Conservation (phyloP, 1,140 invertebrate species). For the Globodera rostochiensis region DNA sequence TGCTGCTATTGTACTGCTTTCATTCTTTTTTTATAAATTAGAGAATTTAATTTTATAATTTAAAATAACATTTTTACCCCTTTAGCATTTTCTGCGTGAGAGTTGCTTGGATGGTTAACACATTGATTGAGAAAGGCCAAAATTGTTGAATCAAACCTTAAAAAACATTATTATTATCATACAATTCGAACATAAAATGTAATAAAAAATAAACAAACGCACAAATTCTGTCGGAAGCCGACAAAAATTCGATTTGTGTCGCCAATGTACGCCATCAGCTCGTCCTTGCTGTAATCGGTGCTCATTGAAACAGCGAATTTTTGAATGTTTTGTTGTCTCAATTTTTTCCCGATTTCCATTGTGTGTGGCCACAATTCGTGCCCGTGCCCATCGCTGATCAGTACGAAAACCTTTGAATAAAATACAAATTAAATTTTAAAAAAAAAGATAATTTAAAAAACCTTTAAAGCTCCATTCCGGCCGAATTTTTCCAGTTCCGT, state of each 20-base stretch:
- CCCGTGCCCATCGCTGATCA: background rate
- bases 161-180: background rate
- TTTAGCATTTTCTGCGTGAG: background rate
- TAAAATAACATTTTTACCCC: background rate
- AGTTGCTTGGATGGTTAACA: background rate
- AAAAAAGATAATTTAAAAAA: no score
- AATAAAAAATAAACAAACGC: background rate
- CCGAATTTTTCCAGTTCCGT: background rate
- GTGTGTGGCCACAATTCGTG: background rate
- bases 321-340: background rate
- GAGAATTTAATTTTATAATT: background rate
- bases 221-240: background rate
- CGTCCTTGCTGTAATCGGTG: background rate
- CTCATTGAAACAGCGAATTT: background rate
- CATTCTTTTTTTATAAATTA: background rate
- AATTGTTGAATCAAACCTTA: background rate
- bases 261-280: background rate
- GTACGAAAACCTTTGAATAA: background rate
- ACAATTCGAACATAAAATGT: background rate
- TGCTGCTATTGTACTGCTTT: background rate
- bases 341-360: background rate
- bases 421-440: background rate
- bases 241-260: background rate
- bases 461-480: background rate
- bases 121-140: background rate